Conservation (phyloP, 2,113 vertebrate genomes). For the Meleagris gallopavo region DNA sequence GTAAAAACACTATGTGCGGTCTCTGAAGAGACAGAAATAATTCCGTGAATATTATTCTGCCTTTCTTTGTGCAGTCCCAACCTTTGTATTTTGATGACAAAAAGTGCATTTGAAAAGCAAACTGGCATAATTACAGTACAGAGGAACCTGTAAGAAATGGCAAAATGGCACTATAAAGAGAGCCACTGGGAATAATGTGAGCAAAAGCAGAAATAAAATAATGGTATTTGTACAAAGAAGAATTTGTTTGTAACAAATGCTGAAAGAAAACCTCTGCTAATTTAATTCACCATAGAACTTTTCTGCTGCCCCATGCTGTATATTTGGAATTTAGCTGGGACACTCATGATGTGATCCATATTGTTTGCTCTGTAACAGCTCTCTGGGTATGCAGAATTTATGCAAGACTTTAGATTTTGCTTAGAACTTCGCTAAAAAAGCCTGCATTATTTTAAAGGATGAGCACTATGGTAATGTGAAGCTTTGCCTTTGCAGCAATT, state of each 20-base stretch:
- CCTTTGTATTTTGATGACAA: conserved; percentile 8
- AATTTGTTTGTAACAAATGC: neutral
- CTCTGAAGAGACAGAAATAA: conserved; percentile 2
- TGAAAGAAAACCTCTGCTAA: neutral
- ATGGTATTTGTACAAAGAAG: neutral
- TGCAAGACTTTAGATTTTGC: neutral
- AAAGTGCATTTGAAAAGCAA: neutral
- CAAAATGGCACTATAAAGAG: neutral
- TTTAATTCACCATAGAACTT: neutral
- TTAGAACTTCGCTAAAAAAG: neutral
- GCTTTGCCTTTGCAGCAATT: neutral
- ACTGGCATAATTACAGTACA: neutral
- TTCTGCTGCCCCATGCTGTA: neutral
- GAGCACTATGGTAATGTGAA: accelerated
- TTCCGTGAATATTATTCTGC: conserved; percentile 21
- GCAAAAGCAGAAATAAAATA: neutral
- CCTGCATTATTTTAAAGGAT: neutral
- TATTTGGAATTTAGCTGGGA: neutral
- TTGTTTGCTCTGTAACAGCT: neutral
- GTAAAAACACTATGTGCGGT: neutral
- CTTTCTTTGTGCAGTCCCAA: neutral
- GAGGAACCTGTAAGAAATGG: neutral
- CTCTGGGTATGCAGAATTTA: neutral
- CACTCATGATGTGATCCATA: neutral
- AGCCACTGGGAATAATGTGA: neutral